Conservation (phyloP, 2,797 vertebrate genomes). For the Dendrocincla tyrannina region DNA sequence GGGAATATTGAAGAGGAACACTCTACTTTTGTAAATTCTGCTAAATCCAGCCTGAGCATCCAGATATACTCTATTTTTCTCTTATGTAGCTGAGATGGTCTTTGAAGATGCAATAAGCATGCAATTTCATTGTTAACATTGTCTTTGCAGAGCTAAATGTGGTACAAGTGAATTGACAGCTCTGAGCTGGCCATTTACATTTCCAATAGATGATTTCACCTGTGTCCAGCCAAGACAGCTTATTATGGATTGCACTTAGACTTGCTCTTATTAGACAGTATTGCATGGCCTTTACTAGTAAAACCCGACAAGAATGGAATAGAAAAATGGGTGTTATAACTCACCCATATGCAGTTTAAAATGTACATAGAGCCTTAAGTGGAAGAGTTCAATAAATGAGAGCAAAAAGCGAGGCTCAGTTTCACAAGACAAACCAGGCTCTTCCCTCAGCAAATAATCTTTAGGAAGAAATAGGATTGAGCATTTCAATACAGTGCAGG, state of each 20-base stretch:
- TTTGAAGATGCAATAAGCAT: not conserved
- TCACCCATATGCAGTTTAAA: not conserved
- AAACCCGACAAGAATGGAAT: not conserved
- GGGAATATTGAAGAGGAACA: fast-evolving
- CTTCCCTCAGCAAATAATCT: not conserved
- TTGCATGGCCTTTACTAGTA: not conserved
- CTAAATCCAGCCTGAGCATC: not conserved
- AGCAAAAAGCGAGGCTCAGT: not conserved
- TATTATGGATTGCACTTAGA: not conserved
- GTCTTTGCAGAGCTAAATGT: not conserved
- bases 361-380: not conserved
- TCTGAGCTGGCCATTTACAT: not conserved
- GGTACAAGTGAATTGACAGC: not conserved
- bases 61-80: not conserved
- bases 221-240: not conserved
- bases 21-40: not conserved
- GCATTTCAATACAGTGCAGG: not conserved
- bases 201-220: not conserved
- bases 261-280: not conserved
- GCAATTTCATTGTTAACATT: not conserved
- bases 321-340: not conserved
- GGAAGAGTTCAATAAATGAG: not conserved
- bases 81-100: not conserved
- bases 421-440: not conserved
- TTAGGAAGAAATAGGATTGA: not conserved